Conservation (phyloP, 1,140 invertebrate species). For the Pseudomyrmex pallidus region DNA sequence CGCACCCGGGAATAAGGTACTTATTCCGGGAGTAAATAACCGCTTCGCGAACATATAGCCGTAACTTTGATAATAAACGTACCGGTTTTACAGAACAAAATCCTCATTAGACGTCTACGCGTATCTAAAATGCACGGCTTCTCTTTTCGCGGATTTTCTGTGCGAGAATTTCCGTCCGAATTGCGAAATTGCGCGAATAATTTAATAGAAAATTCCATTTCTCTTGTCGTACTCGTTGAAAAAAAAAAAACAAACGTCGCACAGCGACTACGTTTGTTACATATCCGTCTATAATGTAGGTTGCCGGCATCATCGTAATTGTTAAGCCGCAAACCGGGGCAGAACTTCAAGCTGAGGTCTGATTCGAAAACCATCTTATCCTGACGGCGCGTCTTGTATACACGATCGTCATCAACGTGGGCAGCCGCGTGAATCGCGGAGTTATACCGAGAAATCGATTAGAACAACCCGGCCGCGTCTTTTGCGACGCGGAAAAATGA, state of each 20-base stretch:
- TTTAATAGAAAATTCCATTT: neutral
- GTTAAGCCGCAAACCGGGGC: slow-evolving; percentile 74
- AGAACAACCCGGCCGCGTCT: slow-evolving; percentile 19
- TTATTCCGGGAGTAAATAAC: no score
- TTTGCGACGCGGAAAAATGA: slow-evolving; percentile 32
- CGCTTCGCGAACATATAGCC: no score
- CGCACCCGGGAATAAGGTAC: neutral
- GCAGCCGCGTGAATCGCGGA: slow-evolving; percentile 40
- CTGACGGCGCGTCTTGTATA: slow-evolving; percentile 7
- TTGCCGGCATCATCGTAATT: slow-evolving; percentile 74
- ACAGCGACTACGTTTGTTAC: slow-evolving; percentile 40
- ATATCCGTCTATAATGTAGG: slow-evolving; percentile 76
- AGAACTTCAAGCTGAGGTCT: slow-evolving; percentile 65
- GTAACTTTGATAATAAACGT: no score
- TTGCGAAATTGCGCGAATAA: neutral
- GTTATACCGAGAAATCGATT: slow-evolving; percentile 39
- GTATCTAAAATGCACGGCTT: neutral
- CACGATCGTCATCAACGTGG: slow-evolving; percentile 56
- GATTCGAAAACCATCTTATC: slow-evolving; percentile 68
- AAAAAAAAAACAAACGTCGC: slow-evolving; percentile 24
- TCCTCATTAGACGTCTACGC: neutral
- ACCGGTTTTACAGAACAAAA: neutral
- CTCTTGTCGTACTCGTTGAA: slow-evolving; percentile 33
- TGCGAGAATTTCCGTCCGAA: neutral
- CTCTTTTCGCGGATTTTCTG: no score